Evolutionary conservation across 2,113 vertebrate species (phyloP), one percentile per base, ranked within the genome.

Genomic region (Ornithorhynchus anatinus): DNA sequence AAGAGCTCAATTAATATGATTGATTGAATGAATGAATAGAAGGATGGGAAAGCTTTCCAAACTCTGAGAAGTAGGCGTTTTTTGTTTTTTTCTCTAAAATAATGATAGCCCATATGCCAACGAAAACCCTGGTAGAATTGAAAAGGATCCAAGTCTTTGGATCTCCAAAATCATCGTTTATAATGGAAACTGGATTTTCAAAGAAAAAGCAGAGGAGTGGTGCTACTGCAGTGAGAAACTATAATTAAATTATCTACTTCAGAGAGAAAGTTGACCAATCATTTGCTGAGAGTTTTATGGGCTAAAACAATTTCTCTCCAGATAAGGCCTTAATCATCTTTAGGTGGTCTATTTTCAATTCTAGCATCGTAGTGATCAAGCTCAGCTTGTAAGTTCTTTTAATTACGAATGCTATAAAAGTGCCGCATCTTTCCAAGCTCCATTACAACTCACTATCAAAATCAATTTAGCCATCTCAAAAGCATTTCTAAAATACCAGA

Each of bases 321-420:
- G 42, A 64, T 70, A 39, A 79, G 81, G 69, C 13, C 40, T 84
- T 81, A 73, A 57, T 67, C 7, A 10, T 75, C 20, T 35, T 58
- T 65, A 84, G 19, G 16, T 69, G 38, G 54, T 75, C 81, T 79
- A 64, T 78, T 82, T 87, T 84, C 64, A 84, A 53, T 22, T 74
- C 25, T 29, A 80, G 27, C 44, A 75, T 63, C 27, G 10, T 19
- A 20, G 7, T 72, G 60, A 71, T 80, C 40, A 82, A 81, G 65
- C 42, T 72, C 33, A 39, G 59, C 5, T 20, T 81, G 53, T 81
- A 65, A 71, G 20, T 86, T 65, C 7, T 20, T 56, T 67, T 86
- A 79, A 81, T 80, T 73, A 61, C 40, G 61, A 67, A 70, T 44
- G 16, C 60, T 33, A 3, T 54, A 66, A 29, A 57, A 72, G 75